Conservation (phyloP, 2,113 vertebrate species). For the Psephotus haematonotus region DNA sequence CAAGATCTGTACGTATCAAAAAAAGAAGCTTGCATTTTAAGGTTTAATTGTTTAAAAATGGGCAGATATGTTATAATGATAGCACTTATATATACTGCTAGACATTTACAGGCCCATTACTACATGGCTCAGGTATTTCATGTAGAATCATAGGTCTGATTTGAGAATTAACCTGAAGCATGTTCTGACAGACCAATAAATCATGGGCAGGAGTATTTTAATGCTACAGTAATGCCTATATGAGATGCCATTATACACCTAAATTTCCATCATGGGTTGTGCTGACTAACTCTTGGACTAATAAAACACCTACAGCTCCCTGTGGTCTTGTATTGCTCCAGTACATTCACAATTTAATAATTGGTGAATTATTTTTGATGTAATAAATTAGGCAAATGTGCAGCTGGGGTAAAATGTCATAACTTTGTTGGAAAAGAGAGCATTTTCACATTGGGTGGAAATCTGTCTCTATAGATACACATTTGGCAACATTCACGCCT, state of each 20-base stretch:
- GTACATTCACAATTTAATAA: background rate
- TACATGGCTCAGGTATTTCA: background rate
- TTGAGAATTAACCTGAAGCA: background rate
- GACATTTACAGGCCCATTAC: background rate
- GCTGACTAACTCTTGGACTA: background rate
- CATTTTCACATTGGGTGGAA: background rate
- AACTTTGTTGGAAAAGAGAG: background rate
- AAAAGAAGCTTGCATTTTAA: background rate
- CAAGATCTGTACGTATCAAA: background rate
- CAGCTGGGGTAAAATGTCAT: background rate
- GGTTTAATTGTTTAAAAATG: background rate
- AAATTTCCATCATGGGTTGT: background rate
- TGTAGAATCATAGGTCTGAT: background rate
- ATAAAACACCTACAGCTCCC: conserved; percentile 26
- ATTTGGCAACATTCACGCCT: background rate
- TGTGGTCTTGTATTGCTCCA: background rate
- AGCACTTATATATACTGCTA: background rate
- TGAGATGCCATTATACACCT: background rate
- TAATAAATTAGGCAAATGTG: background rate
- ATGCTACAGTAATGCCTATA: background rate
- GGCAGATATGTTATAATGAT: background rate
- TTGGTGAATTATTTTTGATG: background rate
- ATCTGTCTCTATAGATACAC: background rate
- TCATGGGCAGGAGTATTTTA: background rate
- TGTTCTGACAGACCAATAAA: background rate